Evolutionary conservation across 2,888 invertebrate genomes (phyloP).

Genomic region (Melipona bicolor): DNA sequence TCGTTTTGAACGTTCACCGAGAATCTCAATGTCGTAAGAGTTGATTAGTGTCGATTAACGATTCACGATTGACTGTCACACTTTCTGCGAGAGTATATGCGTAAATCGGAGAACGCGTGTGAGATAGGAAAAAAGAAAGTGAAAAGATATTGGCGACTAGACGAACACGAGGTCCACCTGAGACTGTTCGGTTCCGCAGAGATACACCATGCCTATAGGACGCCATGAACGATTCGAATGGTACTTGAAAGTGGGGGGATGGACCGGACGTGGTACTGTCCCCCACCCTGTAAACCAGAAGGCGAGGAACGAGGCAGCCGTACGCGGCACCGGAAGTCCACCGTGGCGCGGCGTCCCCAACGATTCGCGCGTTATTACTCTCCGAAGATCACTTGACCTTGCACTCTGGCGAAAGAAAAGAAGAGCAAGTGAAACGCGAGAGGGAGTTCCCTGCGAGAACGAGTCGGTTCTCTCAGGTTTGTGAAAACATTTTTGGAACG

Average conservation of each 20-base stretch:
- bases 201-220: slow-evolving; percentile 61
- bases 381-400: slow-evolving; percentile 55
- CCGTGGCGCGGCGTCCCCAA: slow-evolving; percentile 48
- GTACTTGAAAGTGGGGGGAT: slow-evolving; percentile 71
- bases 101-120: background rate
- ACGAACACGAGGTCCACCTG: slow-evolving; percentile 69
- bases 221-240: slow-evolving; percentile 65
- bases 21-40: background rate
- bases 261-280: slow-evolving; percentile 82
- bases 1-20: background rate
- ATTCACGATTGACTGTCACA: background rate
- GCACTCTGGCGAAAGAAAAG: background rate
- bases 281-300: slow-evolving; percentile 70
- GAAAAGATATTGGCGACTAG: slow-evolving; percentile 10
- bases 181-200: slow-evolving; percentile 62
- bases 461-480: background rate
- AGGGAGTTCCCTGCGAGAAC: slow-evolving; percentile 29
- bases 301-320: slow-evolving; percentile 55
- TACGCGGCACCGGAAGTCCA: slow-evolving; percentile 75
- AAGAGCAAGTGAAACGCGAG: background rate
- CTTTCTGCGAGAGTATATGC: background rate
- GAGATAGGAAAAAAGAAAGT: background rate
- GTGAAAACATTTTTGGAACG: background rate
- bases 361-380: slow-evolving; percentile 62
- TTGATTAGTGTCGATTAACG: background rate